Evolutionary conservation across 2,113 vertebrate species (phyloP).

Genomic region (Phalacrocorax aristotelis): DNA sequence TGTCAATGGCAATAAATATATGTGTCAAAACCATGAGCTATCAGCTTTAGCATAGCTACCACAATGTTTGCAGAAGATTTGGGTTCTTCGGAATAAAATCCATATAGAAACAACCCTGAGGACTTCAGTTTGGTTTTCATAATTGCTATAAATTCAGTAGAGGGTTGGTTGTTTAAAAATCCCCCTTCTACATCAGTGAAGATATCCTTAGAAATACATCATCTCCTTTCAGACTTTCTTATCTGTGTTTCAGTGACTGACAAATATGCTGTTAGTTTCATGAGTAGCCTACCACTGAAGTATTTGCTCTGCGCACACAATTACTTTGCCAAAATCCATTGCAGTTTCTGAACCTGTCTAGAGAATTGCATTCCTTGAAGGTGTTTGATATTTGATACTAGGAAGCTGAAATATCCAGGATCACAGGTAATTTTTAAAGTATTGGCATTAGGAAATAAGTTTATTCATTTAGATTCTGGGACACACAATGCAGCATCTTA

Average conservation of each 20-base stretch:
- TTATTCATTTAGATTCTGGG: background rate
- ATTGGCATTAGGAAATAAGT: background rate
- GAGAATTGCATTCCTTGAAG: background rate
- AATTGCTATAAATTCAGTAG: background rate
- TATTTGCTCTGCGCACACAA: background rate
- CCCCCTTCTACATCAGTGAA: background rate
- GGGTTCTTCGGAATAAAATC: background rate
- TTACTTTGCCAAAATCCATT: background rate
- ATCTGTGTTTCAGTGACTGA: background rate
- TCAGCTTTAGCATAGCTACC: background rate
- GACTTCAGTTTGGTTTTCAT: background rate
- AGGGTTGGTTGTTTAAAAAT: background rate
- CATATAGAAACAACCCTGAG: background rate
- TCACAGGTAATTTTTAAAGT: background rate
- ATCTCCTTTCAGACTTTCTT: background rate
- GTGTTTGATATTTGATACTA: background rate
- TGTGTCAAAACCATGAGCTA: background rate
- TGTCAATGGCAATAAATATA: background rate
- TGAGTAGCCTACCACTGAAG: background rate
- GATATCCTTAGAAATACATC: background rate
- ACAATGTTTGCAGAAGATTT: background rate
- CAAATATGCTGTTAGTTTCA: background rate
- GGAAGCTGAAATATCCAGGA: background rate
- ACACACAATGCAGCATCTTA: background rate
- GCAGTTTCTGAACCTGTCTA: background rate